Base-by-base conservation (phyloP, 2,797 vertebrate genomes). In the Lutjanus argentimaculatus region DNA sequence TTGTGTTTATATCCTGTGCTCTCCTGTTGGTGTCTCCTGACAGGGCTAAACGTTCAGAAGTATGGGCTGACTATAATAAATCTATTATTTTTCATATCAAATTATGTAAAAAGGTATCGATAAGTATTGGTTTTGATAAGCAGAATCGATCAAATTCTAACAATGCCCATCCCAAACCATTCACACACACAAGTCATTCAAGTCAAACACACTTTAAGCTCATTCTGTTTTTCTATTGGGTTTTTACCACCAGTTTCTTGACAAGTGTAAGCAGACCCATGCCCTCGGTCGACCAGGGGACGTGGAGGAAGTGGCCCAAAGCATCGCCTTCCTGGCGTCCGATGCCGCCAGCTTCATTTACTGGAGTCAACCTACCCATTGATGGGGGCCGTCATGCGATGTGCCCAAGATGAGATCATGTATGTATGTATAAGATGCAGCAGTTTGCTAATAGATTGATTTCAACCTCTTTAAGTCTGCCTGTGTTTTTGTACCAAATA, bases 341-440 rank as follows among this genome's bases (percentile, higher is more conserved):
- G 96, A 97, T 10, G 95, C 96, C 0, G 95, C 96, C 40, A 96
- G 95, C 82, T 96, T 95, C 89, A 96, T 97, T 97, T 8, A 97
- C 96, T 0, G 96, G 96, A 17, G 95, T 96, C 53, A 96, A 95
- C 81, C 90, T 97, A 0, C 96, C 96, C 0, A 84, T 97, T 1
- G 96, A 97, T 2, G 96, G 96, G 0, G 96, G 96, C 4, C 95
- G 96, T 12, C 96, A 97, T n/a, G 96, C 96, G 65, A 97, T 97
- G 96, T 97, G 96, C 75, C 96, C 96, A 4, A 79, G 95, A 81
- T 97, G 77, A 91, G 46, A 57, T 36, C 8, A 14, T 62, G 53
- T 8, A 19, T 40, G 1, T 6, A 36, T 25, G 11, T 9, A 46
- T 36, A 13, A 59, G 22, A 75, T 36, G 13, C 30, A 75, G 6